Base-by-base conservation (phyloP, 2,797 vertebrate species). In the Acanthis flammea region DNA sequence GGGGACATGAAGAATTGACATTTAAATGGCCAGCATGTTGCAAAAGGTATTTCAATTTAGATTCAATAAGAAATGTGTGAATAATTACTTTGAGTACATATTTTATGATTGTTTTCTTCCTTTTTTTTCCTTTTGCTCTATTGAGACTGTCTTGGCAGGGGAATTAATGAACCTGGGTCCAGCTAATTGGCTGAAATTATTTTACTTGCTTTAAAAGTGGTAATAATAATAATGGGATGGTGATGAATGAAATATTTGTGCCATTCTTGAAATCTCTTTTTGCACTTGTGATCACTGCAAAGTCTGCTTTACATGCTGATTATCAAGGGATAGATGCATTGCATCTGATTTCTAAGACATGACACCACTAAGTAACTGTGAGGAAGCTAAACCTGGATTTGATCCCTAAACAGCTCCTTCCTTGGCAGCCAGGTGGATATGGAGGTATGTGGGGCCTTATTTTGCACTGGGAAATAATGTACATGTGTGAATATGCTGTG, bases 11-110 rank as follows among this genome's bases (percentile, higher is more conserved):
- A 97, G 98, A 97, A 94, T 67, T 98, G 97, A 94, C 74, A 71
- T 95, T 96, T 97, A 97, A 97, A 98, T 98, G 97, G 97, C 97
- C 97, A 95, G 97, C 97, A 98, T 98, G 98, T 95, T 98, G 91
- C 98, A 98, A 97, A 98, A 98, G 98, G 98, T 98, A 98, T 89
- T 96, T 90, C 14, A 4, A 15, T 91, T 79, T 41, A 30, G 23
- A 63, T 48, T 62, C 25, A 67, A 67, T 50, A 70, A 35, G 84
- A 60, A 77, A 81, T 28, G 19, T 28, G 10, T 16, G 10, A 79
- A 60, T 88, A 67, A 67, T 41, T 63, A 1, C 44, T 42, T 45
- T 33, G 19, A 63, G 18, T 90, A 41, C 5, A 23, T 62, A 28
- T 47, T 68, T 81, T 39, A 81, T 35, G 22, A 76, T 7, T 70